Base-by-base conservation (phyloP, 2,888 invertebrate species). In the Cataglyphis altisquamis region DNA sequence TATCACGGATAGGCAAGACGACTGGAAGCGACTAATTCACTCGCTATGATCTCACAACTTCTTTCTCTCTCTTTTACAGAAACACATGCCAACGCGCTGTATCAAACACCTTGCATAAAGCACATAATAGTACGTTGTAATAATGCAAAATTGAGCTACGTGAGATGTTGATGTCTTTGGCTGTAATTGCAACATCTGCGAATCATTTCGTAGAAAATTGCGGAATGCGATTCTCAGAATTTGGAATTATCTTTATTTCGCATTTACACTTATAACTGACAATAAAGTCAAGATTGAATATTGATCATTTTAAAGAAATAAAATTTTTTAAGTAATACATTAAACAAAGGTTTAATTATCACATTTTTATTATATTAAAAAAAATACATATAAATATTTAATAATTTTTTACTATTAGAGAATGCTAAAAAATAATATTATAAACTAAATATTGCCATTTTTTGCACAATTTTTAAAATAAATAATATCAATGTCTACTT, bases 71-170 rank as follows among this genome's bases (percentile, higher is more conserved):
- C 45, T 18, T 45, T 45, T 48, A 18, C 36, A 57, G 55, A 60
- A 81, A 81, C 63, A 72, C 36, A 55, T 73, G 29, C 45, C 62
- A 25, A 32, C 25, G 25, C 15, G n/a, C n/a, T 64, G 64, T 55
- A 41, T 12, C 18, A 41, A 2, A 73, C 29, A n/a, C 39, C 21
- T 72, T 48, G 21, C 36, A n/a, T 52, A 64, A 78, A 68, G 4
- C 29, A 57, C 67, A 39, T 52, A 73, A 45, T 62, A 57, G 10
- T 78, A 55, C 41, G 36, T 83, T 67, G 57, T 55, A 57, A 66
- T 72, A 72, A 25, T 73, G 78, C 48, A 74, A 74, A 74, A 63
- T 67, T 52, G 57, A 45, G 21, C 10, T 36, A 36, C 63, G 32
- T 36, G 45, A 25, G 55, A 77, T 29, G 45, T 60, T 32, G 12